Base-by-base conservation (phyloP, 2,888 invertebrate genomes). In the Zaprionus obscuricornis region DNA sequence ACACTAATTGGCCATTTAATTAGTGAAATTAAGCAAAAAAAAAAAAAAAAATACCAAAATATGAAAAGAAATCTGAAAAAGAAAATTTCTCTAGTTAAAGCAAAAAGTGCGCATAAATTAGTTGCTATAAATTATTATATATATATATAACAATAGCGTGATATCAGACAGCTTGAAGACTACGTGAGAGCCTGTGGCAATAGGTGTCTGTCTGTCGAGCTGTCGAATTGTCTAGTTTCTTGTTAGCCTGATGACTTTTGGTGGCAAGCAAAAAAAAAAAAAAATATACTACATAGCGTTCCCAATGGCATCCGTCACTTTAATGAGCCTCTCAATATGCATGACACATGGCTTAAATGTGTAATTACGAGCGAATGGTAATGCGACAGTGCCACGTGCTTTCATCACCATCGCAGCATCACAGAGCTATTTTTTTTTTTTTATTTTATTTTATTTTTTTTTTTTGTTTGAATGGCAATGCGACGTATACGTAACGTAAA, bases 281-380 rank as follows among this genome's bases (percentile, higher is more conserved):
- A n/a, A n/a, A n/a, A n/a, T n/a, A n/a, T n/a, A n/a, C n/a, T n/a
- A n/a, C n/a, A n/a, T n/a, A n/a, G n/a, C n/a, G n/a, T 66, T 43
- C 66, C 71, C 31, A 11, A 22, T 22, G 29, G 66, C 67, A 43
- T 49, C 47, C 34, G 51, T 40, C 58, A 52, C 50, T 82, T 82
- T 85, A 82, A 82, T 82, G 81, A 82, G 83, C 73, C 85, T 73
- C 66, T 82, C 70, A 83, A 82, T 82, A 85, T 82, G 81, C 81
- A 85, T 66, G 79, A 71, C 79, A 85, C 83, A 82, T 51, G 66
- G 64, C 79, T 70, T 85, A 73, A 69, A 82, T 78, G 85, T 71
- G 83, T 73, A 78, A 82, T 82, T 75, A 71, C 65, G 33, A 43
- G 39, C 13, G 49, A 57, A 58, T 33, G 60, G 34, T 26, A 68